Evolutionary conservation across 2,888 invertebrate genomes (phyloP), one percentile per base, ranked within the genome.

Genomic region (Chloromyia formosa): DNA sequence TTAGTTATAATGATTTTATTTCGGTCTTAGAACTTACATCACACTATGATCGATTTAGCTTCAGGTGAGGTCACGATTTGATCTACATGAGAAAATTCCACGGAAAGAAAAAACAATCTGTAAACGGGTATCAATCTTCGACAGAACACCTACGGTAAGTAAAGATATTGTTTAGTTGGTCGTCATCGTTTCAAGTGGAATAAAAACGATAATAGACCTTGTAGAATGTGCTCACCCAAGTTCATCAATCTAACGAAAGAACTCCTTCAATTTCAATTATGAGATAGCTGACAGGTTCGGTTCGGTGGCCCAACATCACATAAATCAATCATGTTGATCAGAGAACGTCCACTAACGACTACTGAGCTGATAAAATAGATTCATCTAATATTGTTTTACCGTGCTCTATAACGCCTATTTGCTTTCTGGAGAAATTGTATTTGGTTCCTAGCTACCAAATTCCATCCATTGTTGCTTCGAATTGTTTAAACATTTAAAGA

Each of bases 191-290:
- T 35, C 27, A 35, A 4, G 7, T 35, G 14, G 49, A 49, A 10
- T n/a, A 49, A 49, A 49, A 49, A 49, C 49, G 49, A 2, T 49
- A 49, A 49, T 49, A n/a, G 12, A n/a, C 12, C 16, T n/a, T 12
- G 14, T 49, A 49, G 49, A 49, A 49, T 49, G 49, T 49, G 3
- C 14, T n/a, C 14, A 12, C 14, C 49, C 14, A 49, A 49, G 16
- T 49, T n/a, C 49, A 49, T 49, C 49, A 49, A 49, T 49, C 49
- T 49, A 49, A n/a, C 49, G 49, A n/a, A 35, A n/a, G 49, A 62
- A 62, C 62, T 62, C 62, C 62, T 62, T 40, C 40, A 10, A 62
- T 16, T 35, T 62, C 40, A 62, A 35, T 62, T 40, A 22, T 9
- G n/a, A 35, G 22, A 5, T 16, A 23, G 60, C 62, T 62, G 62